Conservation (phyloP, 2,113 vertebrate species). For the Rynchops niger region DNA sequence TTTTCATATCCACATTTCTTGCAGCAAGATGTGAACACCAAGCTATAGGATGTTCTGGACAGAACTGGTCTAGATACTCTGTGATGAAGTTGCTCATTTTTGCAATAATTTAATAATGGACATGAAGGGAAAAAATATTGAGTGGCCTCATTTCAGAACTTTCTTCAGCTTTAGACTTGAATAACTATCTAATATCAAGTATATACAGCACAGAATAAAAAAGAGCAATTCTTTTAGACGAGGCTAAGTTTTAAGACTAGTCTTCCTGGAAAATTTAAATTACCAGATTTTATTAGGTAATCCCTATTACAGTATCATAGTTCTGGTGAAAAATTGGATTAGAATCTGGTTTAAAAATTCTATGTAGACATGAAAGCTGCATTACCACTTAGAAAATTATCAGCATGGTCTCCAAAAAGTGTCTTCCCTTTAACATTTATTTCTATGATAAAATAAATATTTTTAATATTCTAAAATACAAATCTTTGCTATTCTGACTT, state of each 20-base stretch:
- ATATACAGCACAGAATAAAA: neutral
- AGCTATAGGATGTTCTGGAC: neutral
- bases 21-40: neutral
- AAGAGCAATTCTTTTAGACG: neutral
- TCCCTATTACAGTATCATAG: accelerated
- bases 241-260: neutral
- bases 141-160: neutral
- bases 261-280: neutral
- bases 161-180: neutral
- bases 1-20: neutral
- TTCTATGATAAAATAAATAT: neutral
- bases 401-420: neutral
- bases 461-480: neutral
- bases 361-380: neutral
- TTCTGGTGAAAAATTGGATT: neutral
- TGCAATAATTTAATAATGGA: neutral
- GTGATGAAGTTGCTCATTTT: neutral
- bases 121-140: neutral
- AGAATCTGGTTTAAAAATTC: neutral
- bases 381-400: neutral
- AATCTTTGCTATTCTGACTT: neutral
- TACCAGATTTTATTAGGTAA: neutral
- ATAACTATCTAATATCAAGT: neutral
- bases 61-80: neutral
- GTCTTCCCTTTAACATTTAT: neutral